phyloP scores from a whole-genome alignment of 2,113 vertebrate genomes.

The Dicrurus megarhynchus region DNA sequence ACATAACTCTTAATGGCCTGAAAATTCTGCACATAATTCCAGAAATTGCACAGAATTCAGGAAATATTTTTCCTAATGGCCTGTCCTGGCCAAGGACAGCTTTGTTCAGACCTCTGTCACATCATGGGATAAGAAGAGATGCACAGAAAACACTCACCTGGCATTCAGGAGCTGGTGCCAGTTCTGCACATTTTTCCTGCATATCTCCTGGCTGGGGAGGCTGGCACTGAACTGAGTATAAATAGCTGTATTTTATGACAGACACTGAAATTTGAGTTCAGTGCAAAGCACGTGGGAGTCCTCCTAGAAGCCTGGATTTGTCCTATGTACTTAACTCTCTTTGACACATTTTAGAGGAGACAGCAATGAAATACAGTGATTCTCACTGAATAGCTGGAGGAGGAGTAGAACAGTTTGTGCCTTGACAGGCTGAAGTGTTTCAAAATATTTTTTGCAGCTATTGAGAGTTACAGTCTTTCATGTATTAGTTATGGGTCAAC shows the following conservation, averaged over 20 bases:
- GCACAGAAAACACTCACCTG: neutral
- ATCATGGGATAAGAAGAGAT: neutral
- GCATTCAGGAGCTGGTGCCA: neutral
- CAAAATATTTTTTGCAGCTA: neutral
- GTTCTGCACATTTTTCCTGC: neutral
- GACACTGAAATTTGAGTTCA: neutral
- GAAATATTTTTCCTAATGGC: neutral
- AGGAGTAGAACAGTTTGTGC: neutral
- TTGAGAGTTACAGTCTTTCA: neutral
- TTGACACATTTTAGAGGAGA: neutral
- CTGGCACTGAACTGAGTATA: neutral
- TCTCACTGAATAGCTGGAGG: neutral
- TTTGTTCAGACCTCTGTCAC: neutral
- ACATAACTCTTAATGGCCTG: neutral
- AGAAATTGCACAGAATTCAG: neutral
- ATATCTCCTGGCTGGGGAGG: neutral
- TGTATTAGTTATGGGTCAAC: neutral
- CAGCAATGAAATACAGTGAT: neutral
- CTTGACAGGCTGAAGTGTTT: neutral
- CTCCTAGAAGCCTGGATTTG: neutral
- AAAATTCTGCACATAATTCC: neutral
- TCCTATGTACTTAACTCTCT: neutral
- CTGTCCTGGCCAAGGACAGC: neutral
- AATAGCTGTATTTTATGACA: neutral
- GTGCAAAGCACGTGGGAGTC: neutral